Base-by-base conservation (phyloP, 2,888 invertebrate genomes). In the Oligia latruncula region DNA sequence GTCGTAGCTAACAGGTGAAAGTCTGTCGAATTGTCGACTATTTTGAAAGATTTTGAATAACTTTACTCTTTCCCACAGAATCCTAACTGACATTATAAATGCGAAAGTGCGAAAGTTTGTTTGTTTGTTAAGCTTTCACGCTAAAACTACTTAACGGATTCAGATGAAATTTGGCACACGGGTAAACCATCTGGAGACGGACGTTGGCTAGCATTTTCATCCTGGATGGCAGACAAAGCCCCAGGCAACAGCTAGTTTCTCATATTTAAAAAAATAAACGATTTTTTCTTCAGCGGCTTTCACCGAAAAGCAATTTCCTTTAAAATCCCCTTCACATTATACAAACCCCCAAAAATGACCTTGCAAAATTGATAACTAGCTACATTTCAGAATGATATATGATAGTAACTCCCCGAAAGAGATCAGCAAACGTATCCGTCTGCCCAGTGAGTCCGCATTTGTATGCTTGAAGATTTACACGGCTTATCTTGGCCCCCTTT, bases 391-490 rank as follows among this genome's bases (percentile, higher is more conserved):
- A 81, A 89, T 91, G 89, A 92, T 90, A 88, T 88, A 91, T 91
- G 87, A 87, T 86, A 84, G 85, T 77, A 82, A 80, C 78, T 75
- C 74, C 81, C 83, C 85, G 83, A 84, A 90, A 90, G 92, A 92
- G 92, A 92, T 92, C 92, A 91, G 87, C 82, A 80, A 79, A 87
- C 86, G 90, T 83, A 88, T 90, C 91, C 87, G 84, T 86, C 86
- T 87, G 86, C 87, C 82, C 88, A 82, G 83, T 82, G 89, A 91
- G 90, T 90, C 86, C 89, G 87, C 90, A 92, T 93, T 93, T 93
- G 94, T 94, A 92, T 93, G 92, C 92, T 90, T 86, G 85, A 90
- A 93, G 93, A 93, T 94, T 93, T 92, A 91, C 92, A 92, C 90
- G 92, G 92, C 93, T 92, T 93, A 93, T 93, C 92, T 89, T 78